Base-by-base conservation (phyloP, 2,113 vertebrate genomes). In the Chinchilla lanigera region DNA sequence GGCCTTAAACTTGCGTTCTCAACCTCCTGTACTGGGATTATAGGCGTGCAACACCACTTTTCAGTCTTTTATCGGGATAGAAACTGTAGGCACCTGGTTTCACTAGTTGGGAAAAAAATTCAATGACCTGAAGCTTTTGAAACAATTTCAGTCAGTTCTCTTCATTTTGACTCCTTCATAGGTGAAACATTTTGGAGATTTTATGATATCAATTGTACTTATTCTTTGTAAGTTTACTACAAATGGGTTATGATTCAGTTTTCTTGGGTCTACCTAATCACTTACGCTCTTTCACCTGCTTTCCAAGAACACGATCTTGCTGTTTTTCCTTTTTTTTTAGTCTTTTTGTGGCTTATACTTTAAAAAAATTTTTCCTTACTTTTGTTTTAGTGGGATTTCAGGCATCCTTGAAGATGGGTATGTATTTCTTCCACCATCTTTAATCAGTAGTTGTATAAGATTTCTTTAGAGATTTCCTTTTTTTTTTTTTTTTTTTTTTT, bases 371-470 rank as follows among this genome's bases (percentile, higher is more conserved):
- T 58, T 63, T 9, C 35, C 78, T 89, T 41, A 56, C 20, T 89
- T 92, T 89, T 89, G 86, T 71, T 77, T 85, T 85, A 69, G 33
- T 88, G 60, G 6, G 38, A 44, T 60, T 96, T 96, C 71, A 84
- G 35, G 52, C 30, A 33, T 50, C 38, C 65, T 11, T 54, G 33
- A 92, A 91, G 93, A 30, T 92, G 22, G 60, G 30, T 82, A 33
- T 56, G 5, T 86, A 3, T 82, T 82, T 7, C 60, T 50, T 33
- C 35, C 28, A 26, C 35, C 50, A 24, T 89, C 54, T 78, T 85
- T 63, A 71, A 63, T n/a, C 54, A 47, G 33, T 86, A 92, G 30
- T 80, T 95, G 63, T 56, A 24, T 19, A 89, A 84, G 26, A 35
- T 14, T 82, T 90, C 19, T 75, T 87, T 52, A 69, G 83, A 78